Evolutionary conservation across 2,888 invertebrate species (phyloP).

Genomic region (Tethea ocularis): DNA sequence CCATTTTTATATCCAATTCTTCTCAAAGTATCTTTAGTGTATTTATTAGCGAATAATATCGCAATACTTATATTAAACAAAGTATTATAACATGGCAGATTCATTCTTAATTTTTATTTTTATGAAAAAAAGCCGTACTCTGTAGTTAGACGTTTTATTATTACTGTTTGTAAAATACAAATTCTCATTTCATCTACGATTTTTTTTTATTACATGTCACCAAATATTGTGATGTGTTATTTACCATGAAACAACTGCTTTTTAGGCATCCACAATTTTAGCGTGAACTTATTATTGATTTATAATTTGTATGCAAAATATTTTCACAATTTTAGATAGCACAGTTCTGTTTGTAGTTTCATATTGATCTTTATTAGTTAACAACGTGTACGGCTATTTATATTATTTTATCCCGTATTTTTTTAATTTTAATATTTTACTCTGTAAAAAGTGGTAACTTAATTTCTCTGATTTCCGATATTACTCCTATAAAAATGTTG

Average conservation of each 20-base stretch:
- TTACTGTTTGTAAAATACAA: not conserved
- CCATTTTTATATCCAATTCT: not conserved
- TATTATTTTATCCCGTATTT: slow-evolving; percentile 18
- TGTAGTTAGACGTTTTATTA: not conserved
- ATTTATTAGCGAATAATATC: not conserved
- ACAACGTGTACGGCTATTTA: not conserved
- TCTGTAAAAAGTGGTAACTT: slow-evolving; percentile 78
- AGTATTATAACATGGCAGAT: slow-evolving; percentile 11
- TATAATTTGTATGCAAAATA: not conserved
- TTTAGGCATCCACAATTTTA: not conserved
- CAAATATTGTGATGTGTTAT: not conserved
- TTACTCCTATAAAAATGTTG: slow-evolving; percentile 27
- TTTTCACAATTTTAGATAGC: not conserved
- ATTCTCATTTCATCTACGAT: not conserved
- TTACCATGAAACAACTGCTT: not conserved
- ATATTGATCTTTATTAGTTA: not conserved
- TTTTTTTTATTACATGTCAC: not conserved
- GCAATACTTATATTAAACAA: slow-evolving; percentile 77
- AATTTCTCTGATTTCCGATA: slow-evolving; percentile 72
- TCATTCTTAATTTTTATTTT: not conserved
- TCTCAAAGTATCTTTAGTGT: not conserved
- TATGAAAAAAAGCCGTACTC: not conserved
- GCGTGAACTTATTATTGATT: not conserved
- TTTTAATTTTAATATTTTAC: slow-evolving; percentile 44
- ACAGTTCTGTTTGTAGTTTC: not conserved